A percentile compares a stretch with the other conserved stretches of the same genome.
Evolutionary conservation across 2,888 invertebrate genomes (phyloP).

Genomic region (Volucella inflata): DNA sequence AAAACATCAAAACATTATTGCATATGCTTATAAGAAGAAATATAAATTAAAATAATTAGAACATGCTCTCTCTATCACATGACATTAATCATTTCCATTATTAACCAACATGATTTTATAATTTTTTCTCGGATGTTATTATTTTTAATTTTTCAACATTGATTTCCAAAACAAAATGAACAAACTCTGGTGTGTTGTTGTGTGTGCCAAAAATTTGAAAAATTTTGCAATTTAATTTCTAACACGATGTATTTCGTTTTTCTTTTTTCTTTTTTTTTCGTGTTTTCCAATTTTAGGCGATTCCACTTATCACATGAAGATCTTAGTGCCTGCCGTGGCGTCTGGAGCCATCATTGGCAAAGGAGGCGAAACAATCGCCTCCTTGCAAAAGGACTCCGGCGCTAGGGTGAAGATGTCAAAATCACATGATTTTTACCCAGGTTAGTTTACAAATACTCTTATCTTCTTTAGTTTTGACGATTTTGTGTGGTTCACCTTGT

Average conservation of each 20-base stretch:
- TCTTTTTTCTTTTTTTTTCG: not conserved
- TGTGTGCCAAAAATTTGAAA: constrained; percentile 52
- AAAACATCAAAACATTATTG: constrained; percentile 32
- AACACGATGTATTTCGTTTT: constrained; percentile 10
- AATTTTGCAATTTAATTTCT: constrained; percentile 40
- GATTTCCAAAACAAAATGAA: constrained; percentile 75
- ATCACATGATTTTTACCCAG: constrained; percentile 99
- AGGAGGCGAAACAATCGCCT: constrained; percentile 99
- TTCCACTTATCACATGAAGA: constrained; percentile 97
- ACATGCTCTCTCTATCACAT: constrained; percentile 63
- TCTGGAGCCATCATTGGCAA: constrained; percentile 99
- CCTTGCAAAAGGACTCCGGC: constrained; percentile 98
- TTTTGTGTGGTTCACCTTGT: not conserved
- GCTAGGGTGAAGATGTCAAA: constrained; percentile 99
- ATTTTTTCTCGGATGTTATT: constrained; percentile 72
- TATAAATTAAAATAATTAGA: not conserved
- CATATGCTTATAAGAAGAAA: constrained; percentile 5
- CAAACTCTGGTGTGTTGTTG: constrained; percentile 72
- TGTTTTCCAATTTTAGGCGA: constrained; percentile 87
- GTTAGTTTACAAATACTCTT: constrained; percentile 85
- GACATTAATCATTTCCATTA: constrained; percentile 70
- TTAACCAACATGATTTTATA: constrained; percentile 62
- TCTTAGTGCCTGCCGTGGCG: constrained; percentile 97
- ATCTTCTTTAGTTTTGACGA: not conserved
- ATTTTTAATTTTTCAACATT: constrained; percentile 75